Evolutionary conservation across 2,888 invertebrate species (phyloP).

Genomic region (Phortica magna): DNA sequence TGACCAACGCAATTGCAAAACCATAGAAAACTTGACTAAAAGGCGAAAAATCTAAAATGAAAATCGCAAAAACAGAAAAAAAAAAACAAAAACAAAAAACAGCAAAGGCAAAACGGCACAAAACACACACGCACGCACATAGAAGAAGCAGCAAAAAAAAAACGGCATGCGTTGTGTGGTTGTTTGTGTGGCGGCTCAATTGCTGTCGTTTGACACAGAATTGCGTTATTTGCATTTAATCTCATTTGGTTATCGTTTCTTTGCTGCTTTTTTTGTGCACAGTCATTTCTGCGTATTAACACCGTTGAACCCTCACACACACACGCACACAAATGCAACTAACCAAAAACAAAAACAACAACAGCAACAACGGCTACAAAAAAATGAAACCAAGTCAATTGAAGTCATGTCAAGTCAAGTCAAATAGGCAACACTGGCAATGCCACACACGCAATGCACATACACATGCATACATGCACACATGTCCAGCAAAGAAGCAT

Average conservation of each 20-base stretch:
- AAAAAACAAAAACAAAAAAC: too few species aligned
- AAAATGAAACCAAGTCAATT: too few species aligned
- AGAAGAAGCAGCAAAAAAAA: conserved; percentile 34
- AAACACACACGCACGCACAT: too few species aligned
- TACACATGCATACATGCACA: too few species aligned
- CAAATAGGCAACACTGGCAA: too few species aligned
- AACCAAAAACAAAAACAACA: too few species aligned
- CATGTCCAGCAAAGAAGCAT: too few species aligned
- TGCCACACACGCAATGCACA: too few species aligned
- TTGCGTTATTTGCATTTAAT: conserved; percentile 43
- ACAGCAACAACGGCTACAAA: too few species aligned
- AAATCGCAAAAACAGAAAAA: background rate
- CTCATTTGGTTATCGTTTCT: conserved; percentile 28
- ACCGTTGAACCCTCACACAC: background rate
- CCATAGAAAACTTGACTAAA: conserved; percentile 54
- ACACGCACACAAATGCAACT: too few species aligned
- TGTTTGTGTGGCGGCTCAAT: conserved; percentile 8
- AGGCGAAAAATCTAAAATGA: conserved; percentile 39
- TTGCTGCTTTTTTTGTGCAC: background rate
- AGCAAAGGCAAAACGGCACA: conserved; percentile 3
- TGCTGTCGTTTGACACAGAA: too few species aligned
- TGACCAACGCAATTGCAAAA: background rate
- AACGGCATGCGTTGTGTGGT: background rate
- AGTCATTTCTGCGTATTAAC: conserved; percentile 17
- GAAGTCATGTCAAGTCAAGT: too few species aligned